phyloP scores from a whole-genome alignment of 1,140 invertebrate species.

The Zaprionus inermis region DNA sequence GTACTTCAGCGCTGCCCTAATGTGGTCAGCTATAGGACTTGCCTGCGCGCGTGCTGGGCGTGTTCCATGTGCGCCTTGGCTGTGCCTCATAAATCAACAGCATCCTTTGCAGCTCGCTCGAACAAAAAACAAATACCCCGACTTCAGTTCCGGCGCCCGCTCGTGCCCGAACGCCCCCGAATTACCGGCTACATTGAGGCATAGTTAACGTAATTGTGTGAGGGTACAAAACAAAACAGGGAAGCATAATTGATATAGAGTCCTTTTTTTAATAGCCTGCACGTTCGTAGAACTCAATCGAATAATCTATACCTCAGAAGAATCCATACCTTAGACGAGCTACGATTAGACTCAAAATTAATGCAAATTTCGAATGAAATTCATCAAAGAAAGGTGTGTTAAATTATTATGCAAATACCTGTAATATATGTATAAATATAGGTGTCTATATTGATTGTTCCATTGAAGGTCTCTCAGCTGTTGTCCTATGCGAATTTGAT shows the following conservation, averaged over 20 bases:
- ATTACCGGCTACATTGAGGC: conserved; percentile 8
- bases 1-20: not conserved
- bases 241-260: conserved; percentile 7
- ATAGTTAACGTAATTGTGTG: conserved; percentile 3
- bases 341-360: not conserved
- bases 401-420: not conserved
- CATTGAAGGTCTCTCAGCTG: not conserved
- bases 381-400: too few species aligned
- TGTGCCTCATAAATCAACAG: conserved; percentile 64
- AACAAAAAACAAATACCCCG: not conserved
- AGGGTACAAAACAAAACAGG: not conserved
- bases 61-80: conserved; percentile 2
- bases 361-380: not conserved
- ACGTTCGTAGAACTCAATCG: too few species aligned
- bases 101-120: not conserved
- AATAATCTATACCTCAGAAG: too few species aligned
- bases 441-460: not conserved
- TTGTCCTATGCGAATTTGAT: not conserved
- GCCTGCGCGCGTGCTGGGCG: not conserved
- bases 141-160: too few species aligned
- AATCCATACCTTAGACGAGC: too few species aligned
- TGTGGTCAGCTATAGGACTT: conserved; percentile 43
- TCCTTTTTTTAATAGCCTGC: not conserved
- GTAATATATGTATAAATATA: not conserved
- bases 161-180: too few species aligned